Conservation (phyloP, 2,113 vertebrate genomes). For the Panurus biarmicus region DNA sequence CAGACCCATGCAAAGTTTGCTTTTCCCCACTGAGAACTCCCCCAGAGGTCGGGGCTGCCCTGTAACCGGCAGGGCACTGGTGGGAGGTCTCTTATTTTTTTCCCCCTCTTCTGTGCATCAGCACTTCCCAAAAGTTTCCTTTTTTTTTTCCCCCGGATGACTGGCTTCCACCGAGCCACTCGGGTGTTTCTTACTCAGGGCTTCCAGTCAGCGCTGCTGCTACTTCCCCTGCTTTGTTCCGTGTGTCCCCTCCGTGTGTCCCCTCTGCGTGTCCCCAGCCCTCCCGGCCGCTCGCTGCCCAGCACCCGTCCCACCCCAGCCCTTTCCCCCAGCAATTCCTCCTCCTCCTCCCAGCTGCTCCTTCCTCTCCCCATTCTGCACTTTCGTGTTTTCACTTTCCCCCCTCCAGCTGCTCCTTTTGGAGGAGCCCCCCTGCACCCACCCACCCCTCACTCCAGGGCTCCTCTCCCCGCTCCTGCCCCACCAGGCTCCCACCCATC, state of each 20-base stretch:
- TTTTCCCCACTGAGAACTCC: not conserved
- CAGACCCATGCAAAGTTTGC: not conserved
- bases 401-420: not conserved
- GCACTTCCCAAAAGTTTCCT: slow-evolving; percentile 15
- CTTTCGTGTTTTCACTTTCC: not conserved
- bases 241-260: not conserved
- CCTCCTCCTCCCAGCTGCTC: not conserved
- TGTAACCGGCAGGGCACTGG: not conserved
- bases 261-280: not conserved
- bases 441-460: not conserved
- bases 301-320: not conserved
- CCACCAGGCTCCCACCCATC: not conserved
- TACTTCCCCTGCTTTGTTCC: not conserved
- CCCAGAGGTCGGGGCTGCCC: not conserved
- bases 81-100: not conserved
- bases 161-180: not conserved
- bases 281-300: rapidly evolving
- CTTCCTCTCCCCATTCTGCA: not conserved
- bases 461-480: not conserved
- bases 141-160: not conserved
- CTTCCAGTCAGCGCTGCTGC: not conserved
- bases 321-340: not conserved
- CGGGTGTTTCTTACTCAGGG: not conserved
- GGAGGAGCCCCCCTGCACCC: not conserved
- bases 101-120: not conserved